Base-by-base conservation (phyloP, 2,888 invertebrate species). In the Aphelenchoides bicaudatus region DNA sequence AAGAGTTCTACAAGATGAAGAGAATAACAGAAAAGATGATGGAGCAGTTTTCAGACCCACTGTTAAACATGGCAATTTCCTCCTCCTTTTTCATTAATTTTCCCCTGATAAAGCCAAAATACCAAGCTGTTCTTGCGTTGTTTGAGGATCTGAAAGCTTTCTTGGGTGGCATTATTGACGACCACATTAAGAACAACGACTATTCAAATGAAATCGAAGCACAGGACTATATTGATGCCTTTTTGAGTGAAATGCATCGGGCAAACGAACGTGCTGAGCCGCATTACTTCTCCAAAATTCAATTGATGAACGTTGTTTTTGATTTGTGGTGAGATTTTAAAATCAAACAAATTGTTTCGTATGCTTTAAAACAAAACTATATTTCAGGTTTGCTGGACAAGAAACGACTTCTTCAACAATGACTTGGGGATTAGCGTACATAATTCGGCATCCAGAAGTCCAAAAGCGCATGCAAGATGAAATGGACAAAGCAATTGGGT, bases 401-500 rank as follows among this genome's bases (percentile, higher is more conserved):
- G 59, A 57, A 27, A 57, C 59, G 2, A 48, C 56, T 23, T 31
- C 34, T 16, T 38, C 37, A 25, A 59, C 59, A 2, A 31, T 57
- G 13, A 37, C 39, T 31, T 59, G 47, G 48, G 51, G 48, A 4
- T 23, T 54, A 3, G 59, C 51, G 16, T 47, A 47, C 34, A 13
- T 59, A 0, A 49, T 59, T 2, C 21, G 39, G 28, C 28, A 67
- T 28, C 58, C 43, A 5, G 53, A 59, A 0, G 56, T 55, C 25
- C 68, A 68, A 29, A 39, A 38, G 34, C 62, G 58, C 38, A 28
- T 68, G 0, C 66, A 66, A 13, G 56, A 60, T 21, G 69, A 69
- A 29, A 25, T 69, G 31, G 58, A 64, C 23, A 8, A 50, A 13
- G 62, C 65, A 5, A 60, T 68, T 13, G 60, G 59, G 13, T 59